Conservation (phyloP, 2,113 vertebrate species). For the Cryptotis parvus region DNA sequence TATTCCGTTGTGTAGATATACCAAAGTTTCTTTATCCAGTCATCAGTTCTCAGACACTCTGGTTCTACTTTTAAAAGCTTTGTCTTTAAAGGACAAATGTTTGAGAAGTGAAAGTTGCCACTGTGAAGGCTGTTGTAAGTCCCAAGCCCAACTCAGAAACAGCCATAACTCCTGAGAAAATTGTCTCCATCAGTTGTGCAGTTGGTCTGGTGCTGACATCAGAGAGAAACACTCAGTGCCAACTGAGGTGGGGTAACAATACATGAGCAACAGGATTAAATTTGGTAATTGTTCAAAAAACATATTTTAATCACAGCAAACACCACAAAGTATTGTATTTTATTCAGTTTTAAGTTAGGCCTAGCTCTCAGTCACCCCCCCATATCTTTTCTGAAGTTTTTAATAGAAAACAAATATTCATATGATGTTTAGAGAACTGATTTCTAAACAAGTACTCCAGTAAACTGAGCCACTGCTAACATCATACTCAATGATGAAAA, state of each 20-base stretch:
- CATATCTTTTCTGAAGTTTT: neutral
- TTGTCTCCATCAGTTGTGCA: neutral
- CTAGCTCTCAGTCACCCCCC: neutral
- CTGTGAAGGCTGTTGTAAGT: neutral
- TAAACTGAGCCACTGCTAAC: neutral
- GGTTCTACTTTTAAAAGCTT: slow-evolving; percentile 59
- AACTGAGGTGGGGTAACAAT: neutral
- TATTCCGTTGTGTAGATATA: too few relatives aligned
- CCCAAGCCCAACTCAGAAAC: neutral
- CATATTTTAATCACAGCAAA: too few relatives aligned
- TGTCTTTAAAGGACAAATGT: neutral
- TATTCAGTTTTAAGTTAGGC: neutral
- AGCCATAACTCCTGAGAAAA: neutral
- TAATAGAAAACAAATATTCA: neutral
- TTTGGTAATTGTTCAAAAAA: neutral
- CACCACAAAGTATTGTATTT: too few relatives aligned
- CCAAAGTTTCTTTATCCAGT: too few relatives aligned
- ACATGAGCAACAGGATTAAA: slow-evolving; percentile 25
- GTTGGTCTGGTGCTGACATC: neutral
- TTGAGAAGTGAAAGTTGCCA: slow-evolving; percentile 4
- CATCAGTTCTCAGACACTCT: too few relatives aligned
- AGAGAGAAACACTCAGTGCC: neutral
- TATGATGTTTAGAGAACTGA: neutral
- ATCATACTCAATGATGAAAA: too few relatives aligned
- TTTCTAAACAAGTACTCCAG: slow-evolving; percentile 15